Evolutionary conservation across 2,888 invertebrate genomes (phyloP).

Genomic region (Andrena trimmerana): DNA sequence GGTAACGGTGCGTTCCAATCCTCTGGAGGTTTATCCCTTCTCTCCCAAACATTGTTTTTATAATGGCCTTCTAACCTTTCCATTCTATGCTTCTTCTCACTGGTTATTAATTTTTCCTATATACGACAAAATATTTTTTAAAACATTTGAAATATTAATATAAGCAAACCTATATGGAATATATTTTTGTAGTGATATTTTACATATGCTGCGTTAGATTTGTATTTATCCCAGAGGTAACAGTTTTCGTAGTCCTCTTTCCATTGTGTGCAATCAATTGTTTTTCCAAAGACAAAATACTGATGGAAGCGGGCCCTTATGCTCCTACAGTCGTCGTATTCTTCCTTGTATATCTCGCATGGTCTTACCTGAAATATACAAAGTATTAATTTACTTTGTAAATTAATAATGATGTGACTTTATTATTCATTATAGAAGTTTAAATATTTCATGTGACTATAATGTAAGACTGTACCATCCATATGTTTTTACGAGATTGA

Average conservation of each 20-base stretch:
- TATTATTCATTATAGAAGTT: background rate
- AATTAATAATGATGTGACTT: background rate
- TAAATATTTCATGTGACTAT: background rate
- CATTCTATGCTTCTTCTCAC: constrained; percentile 89
- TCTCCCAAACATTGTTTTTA: constrained; percentile 92
- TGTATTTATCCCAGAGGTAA: constrained; percentile 88
- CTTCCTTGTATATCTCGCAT: constrained; percentile 92
- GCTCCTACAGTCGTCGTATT: constrained; percentile 93
- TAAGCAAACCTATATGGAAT: background rate
- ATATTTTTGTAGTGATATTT: constrained; percentile 71
- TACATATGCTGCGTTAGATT: constrained; percentile 90
- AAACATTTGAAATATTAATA: constrained; percentile 2
- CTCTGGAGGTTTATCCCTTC: constrained; percentile 90
- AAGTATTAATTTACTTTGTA: background rate
- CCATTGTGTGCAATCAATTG: constrained; percentile 92
- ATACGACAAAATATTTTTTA: background rate
- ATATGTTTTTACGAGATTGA: constrained; percentile 12
- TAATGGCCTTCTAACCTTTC: constrained; percentile 89
- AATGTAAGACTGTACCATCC: constrained; percentile 65
- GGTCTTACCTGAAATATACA: constrained; percentile 89
- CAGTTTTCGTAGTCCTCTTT: constrained; percentile 92
- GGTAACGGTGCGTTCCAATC: constrained; percentile 94
- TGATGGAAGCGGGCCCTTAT: constrained; percentile 93
- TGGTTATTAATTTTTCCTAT: constrained; percentile 89
- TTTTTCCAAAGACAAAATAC: constrained; percentile 92